Base-by-base conservation (phyloP, 2,888 invertebrate genomes). In the Nephrotoma guestfalica region DNA sequence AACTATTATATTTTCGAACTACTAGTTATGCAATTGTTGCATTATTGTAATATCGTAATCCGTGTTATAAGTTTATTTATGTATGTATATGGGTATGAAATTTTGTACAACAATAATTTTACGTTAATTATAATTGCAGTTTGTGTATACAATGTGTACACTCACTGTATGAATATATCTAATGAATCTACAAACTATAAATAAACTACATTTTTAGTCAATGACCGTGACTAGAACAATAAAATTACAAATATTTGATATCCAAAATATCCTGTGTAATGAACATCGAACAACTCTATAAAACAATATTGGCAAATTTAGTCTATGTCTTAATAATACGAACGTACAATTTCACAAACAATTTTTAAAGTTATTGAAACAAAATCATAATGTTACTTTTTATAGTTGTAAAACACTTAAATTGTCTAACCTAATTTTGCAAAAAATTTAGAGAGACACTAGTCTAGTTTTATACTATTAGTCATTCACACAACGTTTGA, bases 21-120 rank as follows among this genome's bases (percentile, higher is more conserved):
- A 71, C 51, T 18, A 71, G 30, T 30, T 71, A 71, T 71, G 71
- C 71, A 71, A 71, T 71, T 71, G 9, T 9, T 71, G 11, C 71
- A 71, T 30, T 15, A 15, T 51, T 11, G 43, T 30, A 43, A 71
- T 30, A 30, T 30, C 2, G 71, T 18, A 57, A 71, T 30, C 13
- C 6, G 43, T 43, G 43, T 6, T 30, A 30, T 30, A 18, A 30
- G 30, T 45, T 11, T 45, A 13, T 7, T 45, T 11, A 13, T 45
- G 13, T 45, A 45, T 11, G 3, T 45, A 45, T 45, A 45, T 45
- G 13, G 11, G 9, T 45, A 45, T 87, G 11, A 15, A 45, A 84
- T 30, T 86, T 45, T 83, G 71, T 85, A 86, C 18, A 86, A 45
- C 43, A 85, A 88, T 45, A 86, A 84, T 86, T 86, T 83, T 71